A percentile compares a stretch with the other conserved stretches of the same genome.
Evolutionary conservation across 2,797 vertebrate genomes (phyloP).

Genomic region (Pangasius sanitwongsei): DNA sequence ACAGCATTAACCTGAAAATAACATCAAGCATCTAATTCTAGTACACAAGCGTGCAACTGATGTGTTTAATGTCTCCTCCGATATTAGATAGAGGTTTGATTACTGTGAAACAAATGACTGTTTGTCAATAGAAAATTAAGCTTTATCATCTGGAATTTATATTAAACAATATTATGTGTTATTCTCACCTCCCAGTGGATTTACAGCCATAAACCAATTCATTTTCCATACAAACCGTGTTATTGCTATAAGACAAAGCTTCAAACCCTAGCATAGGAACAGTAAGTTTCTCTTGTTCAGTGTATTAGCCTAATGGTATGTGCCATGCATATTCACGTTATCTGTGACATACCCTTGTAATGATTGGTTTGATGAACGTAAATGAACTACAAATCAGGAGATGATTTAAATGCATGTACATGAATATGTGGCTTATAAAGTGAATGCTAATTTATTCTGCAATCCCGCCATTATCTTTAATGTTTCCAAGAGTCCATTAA

Average conservation of each 20-base stretch:
- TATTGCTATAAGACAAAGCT: conserved; percentile 26
- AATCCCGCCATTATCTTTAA: conserved; percentile 59
- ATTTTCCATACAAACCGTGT: conserved; percentile 18
- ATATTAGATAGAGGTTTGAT: not conserved
- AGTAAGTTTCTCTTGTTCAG: conserved; percentile 10
- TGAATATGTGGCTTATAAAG: conserved; percentile 56
- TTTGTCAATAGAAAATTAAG: conserved; percentile 7
- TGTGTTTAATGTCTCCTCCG: conserved; percentile 11
- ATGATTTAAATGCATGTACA: conserved; percentile 59
- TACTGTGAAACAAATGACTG: conserved; percentile 4
- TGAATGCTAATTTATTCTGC: conserved; percentile 56
- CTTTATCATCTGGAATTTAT: conserved; percentile 7
- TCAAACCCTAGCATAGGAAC: not conserved
- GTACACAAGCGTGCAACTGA: not conserved
- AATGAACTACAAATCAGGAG: conserved; percentile 53
- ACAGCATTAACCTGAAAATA: conserved; percentile 47
- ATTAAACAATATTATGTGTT: not conserved
- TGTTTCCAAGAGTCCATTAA: conserved; percentile 61
- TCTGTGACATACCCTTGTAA: conserved; percentile 40
- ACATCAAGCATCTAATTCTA: conserved; percentile 32
- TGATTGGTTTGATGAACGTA: conserved; percentile 47
- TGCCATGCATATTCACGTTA: conserved; percentile 48
- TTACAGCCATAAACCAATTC: conserved; percentile 26
- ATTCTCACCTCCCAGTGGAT: not conserved
- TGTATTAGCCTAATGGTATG: conserved; percentile 41